A percentile compares a stretch with the other conserved stretches of the same genome.
Conservation (phyloP, 2,888 invertebrate genomes). For the Copidosoma aretas region DNA sequence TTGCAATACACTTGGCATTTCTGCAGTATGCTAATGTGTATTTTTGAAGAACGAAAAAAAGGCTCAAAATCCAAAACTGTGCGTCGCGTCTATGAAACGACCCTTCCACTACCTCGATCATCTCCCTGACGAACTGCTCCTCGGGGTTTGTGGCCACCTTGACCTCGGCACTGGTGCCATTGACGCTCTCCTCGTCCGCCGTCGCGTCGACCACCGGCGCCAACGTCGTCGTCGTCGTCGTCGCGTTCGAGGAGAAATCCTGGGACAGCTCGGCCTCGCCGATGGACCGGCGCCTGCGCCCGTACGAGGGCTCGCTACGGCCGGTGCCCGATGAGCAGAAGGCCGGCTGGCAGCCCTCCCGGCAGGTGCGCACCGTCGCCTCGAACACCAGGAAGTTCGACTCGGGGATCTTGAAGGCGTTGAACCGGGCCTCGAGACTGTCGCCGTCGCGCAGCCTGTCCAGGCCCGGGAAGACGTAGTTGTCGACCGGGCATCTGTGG, state of each 20-base stretch:
- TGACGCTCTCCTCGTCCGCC: conserved; percentile 37
- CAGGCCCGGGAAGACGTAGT: conserved; percentile 89
- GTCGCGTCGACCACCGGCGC: conserved; percentile 5
- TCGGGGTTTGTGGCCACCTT: conserved; percentile 61
- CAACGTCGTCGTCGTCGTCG: too few relatives aligned
- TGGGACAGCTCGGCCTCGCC: conserved; percentile 43
- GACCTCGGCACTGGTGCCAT: conserved; percentile 46
- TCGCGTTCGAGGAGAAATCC: too few relatives aligned
- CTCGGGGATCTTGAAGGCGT: conserved; percentile 93
- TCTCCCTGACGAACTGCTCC: conserved; percentile 82
- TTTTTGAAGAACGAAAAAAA: too few relatives aligned
- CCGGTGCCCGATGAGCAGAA: conserved; percentile 82
- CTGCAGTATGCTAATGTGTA: too few relatives aligned
- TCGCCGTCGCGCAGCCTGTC: conserved; percentile 86
- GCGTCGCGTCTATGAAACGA: too few relatives aligned
- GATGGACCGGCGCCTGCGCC: conserved; percentile 69
- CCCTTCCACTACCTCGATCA: conserved; percentile 77
- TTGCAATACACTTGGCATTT: too few relatives aligned
- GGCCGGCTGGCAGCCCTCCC: conserved; percentile 89
- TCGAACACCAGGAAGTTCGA: conserved; percentile 93
- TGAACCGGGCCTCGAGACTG: conserved; percentile 88
- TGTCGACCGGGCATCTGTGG: conserved; percentile 85
- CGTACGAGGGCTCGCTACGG: conserved; percentile 82
- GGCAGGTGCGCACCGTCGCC: conserved; percentile 87
- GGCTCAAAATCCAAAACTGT: too few relatives aligned